These are phyloP conservation scores for Callithrix jacchus DNA, from an alignment of 2,113 vertebrate genomes.

Conservation along the genomic window DNA sequence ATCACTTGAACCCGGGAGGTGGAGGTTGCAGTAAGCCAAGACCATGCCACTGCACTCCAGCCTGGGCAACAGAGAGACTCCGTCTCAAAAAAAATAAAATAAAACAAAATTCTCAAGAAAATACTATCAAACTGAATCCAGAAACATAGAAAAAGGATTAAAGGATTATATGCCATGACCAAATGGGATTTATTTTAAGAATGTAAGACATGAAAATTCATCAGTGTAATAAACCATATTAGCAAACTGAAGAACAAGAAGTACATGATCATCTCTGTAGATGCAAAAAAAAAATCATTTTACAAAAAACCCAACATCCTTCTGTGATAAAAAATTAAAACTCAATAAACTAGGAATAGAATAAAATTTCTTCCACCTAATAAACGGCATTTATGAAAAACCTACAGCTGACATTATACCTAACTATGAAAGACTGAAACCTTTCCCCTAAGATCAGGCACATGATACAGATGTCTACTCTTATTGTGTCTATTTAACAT, in stretches of 20 bases:
- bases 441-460: background rate
- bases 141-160: background rate
- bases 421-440: background rate
- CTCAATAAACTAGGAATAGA: background rate
- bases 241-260: background rate
- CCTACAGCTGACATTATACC: background rate
- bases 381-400: background rate
- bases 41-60: no score
- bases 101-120: background rate
- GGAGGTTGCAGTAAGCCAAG: no score
- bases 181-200: background rate
- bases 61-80: no score
- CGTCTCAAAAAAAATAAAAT: accelerated
- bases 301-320: background rate
- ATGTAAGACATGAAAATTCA: background rate
- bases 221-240: background rate
- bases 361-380: background rate
- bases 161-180: background rate
- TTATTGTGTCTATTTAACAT: background rate
- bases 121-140: background rate
- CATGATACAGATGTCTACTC: background rate
- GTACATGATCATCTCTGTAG: background rate
- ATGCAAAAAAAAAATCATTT: background rate
- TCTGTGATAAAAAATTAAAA: background rate
- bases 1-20: no score